These are phyloP conservation scores for Drosophila busckii DNA, from an alignment of 1,140 invertebrate species.

Conservation along the genomic window DNA sequence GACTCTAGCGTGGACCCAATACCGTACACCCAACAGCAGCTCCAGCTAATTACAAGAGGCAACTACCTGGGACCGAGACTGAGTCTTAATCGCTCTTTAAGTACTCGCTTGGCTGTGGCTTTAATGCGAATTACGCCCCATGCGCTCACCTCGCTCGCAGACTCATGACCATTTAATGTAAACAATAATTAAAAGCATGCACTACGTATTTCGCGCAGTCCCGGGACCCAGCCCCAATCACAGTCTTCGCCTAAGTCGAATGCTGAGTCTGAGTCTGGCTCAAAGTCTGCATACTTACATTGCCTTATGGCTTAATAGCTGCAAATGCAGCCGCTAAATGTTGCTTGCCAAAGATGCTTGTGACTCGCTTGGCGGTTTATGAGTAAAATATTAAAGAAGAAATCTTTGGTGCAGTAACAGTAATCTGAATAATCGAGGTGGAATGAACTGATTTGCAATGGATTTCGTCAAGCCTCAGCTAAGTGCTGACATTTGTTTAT, in stretches of 20 bases:
- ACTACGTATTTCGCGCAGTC: conserved; percentile 22
- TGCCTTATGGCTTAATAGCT: conserved; percentile 66
- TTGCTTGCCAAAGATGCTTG: conserved; percentile 19
- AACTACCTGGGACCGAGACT: conserved; percentile 1
- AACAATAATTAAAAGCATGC: conserved; percentile 70
- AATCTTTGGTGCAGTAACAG: too few relatives aligned
- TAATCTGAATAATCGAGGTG: too few relatives aligned
- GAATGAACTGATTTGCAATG: too few relatives aligned
- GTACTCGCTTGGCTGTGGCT: conserved; percentile 62
- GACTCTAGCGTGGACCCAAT: conserved; percentile 4
- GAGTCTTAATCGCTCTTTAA: conserved; percentile 69
- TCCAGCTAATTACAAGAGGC: conserved; percentile 45
- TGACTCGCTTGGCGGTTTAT: conserved; percentile 20
- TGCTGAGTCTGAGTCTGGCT: conserved; percentile 7
- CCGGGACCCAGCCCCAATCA: neutral
- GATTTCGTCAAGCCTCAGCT: too few relatives aligned
- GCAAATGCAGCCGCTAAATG: conserved; percentile 51
- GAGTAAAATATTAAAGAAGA: too few relatives aligned
- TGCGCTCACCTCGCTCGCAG: conserved; percentile 37
- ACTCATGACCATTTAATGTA: conserved; percentile 76
- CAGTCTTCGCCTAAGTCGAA: neutral
- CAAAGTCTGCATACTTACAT: conserved; percentile 14
- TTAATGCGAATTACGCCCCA: conserved; percentile 74
- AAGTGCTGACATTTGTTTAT: too few relatives aligned
- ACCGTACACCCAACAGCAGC: neutral